Evolutionary conservation across 2,888 invertebrate genomes (phyloP), one percentile per base, ranked within the genome.

Genomic region (Cosmia pyralina): DNA sequence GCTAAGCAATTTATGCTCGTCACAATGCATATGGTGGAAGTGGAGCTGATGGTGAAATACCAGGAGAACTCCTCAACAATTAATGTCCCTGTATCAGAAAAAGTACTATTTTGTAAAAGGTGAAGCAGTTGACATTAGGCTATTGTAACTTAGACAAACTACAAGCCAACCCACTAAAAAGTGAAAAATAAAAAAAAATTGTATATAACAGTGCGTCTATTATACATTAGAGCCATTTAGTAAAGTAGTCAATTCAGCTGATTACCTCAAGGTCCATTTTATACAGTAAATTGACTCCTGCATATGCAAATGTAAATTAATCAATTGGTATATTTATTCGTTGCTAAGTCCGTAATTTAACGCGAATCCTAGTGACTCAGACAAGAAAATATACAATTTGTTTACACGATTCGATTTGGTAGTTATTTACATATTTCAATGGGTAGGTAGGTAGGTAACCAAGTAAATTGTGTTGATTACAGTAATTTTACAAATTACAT

Each of bases 251-350:
- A 75, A 68, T 85, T 73, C 71, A 79, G 71, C 70, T 76, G 50
- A 79, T 75, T 82, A 82, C 69, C 38, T 63, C 71, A 76, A 72
- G 79, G 79, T 65, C 75, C 11, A 75, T 65, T 65, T 46, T 68
- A 60, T 52, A 64, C 41, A 57, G 57, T 72, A 69, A 71, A 62
- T 72, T 74, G 65, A 67, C 70, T 70, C 67, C 71, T 65, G 63
- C 72, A 72, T 71, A 70, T 80, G 55, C 73, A 82, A 69, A 77
- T 72, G 55, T 63, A 72, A 55, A 72, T 68, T 28, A 74, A 73
- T 79, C 74, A 78, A 80, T 82, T 82, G 72, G 46, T 60, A 64
- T 52, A 52, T 53, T 63, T 28, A 63, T 67, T 57, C 55, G 52
- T 64, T 75, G 46, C 22, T 41, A 19, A 22, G 19, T 59, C 38